Evolutionary conservation across 2,113 vertebrate species (phyloP), one percentile per base, ranked within the genome.

Genomic region (Neolamprologus tretocephalus): DNA sequence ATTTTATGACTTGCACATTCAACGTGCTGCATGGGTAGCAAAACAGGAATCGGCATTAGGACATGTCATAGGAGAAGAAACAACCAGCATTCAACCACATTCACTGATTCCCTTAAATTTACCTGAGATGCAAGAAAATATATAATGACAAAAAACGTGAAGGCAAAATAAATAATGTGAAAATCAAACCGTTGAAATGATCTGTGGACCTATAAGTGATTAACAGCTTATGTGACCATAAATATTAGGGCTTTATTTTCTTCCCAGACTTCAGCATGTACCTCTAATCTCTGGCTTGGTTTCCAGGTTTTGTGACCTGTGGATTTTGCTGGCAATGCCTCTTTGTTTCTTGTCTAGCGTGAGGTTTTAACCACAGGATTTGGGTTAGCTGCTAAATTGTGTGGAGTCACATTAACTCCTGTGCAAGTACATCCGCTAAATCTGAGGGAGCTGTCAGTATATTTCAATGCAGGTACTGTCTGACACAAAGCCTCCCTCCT

Each of bases 1-100:
- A 71, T 91, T 96, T 95, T 95, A 95, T 91, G 84, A 88, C 86
- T 94, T 87, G 91, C 87, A 89, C 87, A 92, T 89, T 88, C 51
- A 87, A 90, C 75, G 82, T 63, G 80, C 85, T 87, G 63, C 40
- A 23, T 13, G 68, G 79, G 81, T 58, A 3, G 57, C 78, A 80
- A 87, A 75, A 16, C 23, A 47, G 42, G 21, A 47, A 45, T 73
- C 78, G 55, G 57, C 26, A n/a, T 83, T 58, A 75, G 53, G 54
- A 86, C 82, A 83, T 51, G 55, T 86, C n/a, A 53, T 2, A 3
- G 49, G 51, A 86, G 8, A 84, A 81, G 82, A 91, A 93, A 89
- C 88, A 91, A 86, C 90, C 86, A 80, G 33, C 31, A 12, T 26
- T 31, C 13, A 31, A 57, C 68, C 47, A 80, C 35, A 23, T 53